A percentile compares a stretch with the other conserved stretches of the same genome.
Conservation (phyloP, 2,113 vertebrate species). For the Casuarius casuarius region DNA sequence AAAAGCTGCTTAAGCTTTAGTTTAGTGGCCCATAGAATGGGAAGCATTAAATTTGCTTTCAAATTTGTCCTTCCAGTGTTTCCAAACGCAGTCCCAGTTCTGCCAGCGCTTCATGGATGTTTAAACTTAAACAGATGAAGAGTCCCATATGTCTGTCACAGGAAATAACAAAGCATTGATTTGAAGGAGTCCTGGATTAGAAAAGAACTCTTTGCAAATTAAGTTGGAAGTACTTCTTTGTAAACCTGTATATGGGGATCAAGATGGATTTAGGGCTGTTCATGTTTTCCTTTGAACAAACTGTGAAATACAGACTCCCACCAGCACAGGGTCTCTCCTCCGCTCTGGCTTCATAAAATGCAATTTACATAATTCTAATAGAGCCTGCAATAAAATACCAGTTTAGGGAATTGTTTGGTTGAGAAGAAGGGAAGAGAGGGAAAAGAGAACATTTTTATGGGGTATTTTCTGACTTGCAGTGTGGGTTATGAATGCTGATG, state of each 20-base stretch:
- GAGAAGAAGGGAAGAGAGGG: background rate
- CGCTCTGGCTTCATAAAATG: background rate
- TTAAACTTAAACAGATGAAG: background rate
- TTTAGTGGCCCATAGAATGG: background rate
- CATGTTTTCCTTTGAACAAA: background rate
- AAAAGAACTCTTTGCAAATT: background rate
- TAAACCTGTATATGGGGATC: background rate
- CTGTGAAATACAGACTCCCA: background rate
- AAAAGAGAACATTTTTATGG: background rate
- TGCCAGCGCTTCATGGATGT: background rate
- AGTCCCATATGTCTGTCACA: background rate
- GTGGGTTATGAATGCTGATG: background rate
- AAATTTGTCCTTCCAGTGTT: background rate
- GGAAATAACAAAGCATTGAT: background rate
- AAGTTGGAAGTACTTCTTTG: background rate
- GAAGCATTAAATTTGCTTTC: background rate
- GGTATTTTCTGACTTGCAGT: background rate
- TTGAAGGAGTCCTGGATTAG: background rate
- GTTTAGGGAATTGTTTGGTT: accelerated
- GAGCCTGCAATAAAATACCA: background rate
- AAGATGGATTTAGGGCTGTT: background rate
- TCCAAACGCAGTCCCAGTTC: background rate
- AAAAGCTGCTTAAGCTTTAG: background rate
- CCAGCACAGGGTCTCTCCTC: background rate
- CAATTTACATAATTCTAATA: background rate